Percentiles rank a stretch among this genome's conserved stretches.
phyloP scores from a whole-genome alignment of 1,140 invertebrate genomes.

The Gonatopus flavifemur region DNA sequence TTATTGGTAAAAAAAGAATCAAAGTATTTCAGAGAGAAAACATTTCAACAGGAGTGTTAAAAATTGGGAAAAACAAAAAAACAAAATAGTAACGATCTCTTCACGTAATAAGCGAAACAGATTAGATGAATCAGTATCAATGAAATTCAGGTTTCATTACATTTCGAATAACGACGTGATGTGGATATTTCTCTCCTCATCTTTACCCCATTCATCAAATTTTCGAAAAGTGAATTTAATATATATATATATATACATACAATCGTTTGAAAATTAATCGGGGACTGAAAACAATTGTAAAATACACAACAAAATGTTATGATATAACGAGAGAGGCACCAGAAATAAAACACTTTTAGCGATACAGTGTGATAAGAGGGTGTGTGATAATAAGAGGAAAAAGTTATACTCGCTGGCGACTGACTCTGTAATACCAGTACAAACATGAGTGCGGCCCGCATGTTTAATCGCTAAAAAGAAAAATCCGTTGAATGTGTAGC shows the following conservation, averaged over 20 bases:
- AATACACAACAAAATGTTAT: slow-evolving; percentile 44
- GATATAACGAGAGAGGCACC: slow-evolving; percentile 45
- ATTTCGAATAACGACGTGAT: slow-evolving; percentile 26
- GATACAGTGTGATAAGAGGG: slow-evolving; percentile 50
- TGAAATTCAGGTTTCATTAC: slow-evolving; percentile 36
- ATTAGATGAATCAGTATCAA: no score
- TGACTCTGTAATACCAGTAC: slow-evolving; percentile 61
- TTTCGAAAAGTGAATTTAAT: slow-evolving; percentile 30
- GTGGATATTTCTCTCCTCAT: slow-evolving; percentile 21
- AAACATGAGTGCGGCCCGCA: slow-evolving; percentile 54
- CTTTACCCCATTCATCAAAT: no score
- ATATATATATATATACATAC: no score
- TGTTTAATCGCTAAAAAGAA: no score
- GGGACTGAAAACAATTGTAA: slow-evolving; percentile 44
- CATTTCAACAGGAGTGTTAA: no score
- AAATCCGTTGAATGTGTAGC: no score
- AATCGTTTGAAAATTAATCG: slow-evolving; percentile 41
- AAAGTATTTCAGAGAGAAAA: slow-evolving; percentile 22
- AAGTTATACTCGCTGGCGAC: slow-evolving; percentile 59
- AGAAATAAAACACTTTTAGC: slow-evolving; percentile 44
- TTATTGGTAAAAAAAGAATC: slow-evolving; percentile 45
- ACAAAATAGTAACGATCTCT: slow-evolving; percentile 17
- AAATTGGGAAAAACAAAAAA: slow-evolving; percentile 19
- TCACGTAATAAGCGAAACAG: slow-evolving; percentile 20
- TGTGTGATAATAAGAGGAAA: slow-evolving; percentile 56